Base-by-base conservation (phyloP, 2,888 invertebrate genomes). In the Watsonalla binaria region DNA sequence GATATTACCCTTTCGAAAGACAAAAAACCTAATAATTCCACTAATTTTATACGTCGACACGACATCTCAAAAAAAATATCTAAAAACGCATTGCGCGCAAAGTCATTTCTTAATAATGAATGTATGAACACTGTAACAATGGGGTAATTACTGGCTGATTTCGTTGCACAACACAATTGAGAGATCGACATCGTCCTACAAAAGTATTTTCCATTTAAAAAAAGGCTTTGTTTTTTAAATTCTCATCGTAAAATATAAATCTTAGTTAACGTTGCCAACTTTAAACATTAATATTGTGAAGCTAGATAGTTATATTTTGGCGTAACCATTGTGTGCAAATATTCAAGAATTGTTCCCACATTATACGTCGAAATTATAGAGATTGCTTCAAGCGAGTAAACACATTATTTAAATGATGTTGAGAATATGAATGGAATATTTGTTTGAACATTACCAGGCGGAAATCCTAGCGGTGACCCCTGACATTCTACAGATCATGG, bases 401-500 rank as follows among this genome's bases (percentile, higher is more conserved):
- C 72, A 70, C 39, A 51, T 54, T 45, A 50, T 52, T 52, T 52
- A 52, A 55, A 63, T 65, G 57, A 67, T 67, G 58, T 61, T 62
- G 60, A 54, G 62, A 58, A 55, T 55, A 51, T 45, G 49, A 58
- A 65, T 62, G 65, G 53, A 61, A 65, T 56, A 51, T 54, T 15
- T 51, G 52, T 24, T 15, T 49, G 52, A 54, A 53, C 47, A 51
- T 54, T 51, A 60, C 54, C 48, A 69, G 54, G 63, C 74, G 80
- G 78, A 80, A 74, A 74, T 80, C 72, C 72, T 78, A 66, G 63
- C 61, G 62, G 56, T 71, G 76, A 84, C 78, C 84, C 80, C 70
- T 86, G 83, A 74, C 81, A 82, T 86, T 86, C 76, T 57, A 58
- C 61, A 67, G 72, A 75, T 78, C 76, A 72, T 72, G 78, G 79